Percentiles rank a stretch among this genome's conserved stretches.
These are phyloP conservation scores for Acleris cristana DNA, from an alignment of 2,888 invertebrate species.

Conservation along the genomic window DNA sequence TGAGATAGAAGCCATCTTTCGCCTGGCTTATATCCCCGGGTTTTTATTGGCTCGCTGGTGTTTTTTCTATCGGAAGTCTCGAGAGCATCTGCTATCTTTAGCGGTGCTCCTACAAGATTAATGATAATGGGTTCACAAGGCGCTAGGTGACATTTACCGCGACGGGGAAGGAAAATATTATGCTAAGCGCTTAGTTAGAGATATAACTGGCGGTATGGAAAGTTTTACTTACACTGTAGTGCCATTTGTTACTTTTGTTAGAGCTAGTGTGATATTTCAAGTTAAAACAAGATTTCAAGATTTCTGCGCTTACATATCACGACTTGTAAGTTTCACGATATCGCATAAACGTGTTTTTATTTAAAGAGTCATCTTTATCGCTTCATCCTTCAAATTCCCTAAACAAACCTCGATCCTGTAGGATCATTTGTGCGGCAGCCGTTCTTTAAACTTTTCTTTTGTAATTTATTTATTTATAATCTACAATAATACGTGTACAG, in stretches of 20 bases:
- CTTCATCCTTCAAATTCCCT: too few relatives aligned
- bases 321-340: too few relatives aligned
- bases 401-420: too few relatives aligned
- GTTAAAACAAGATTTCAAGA: too few relatives aligned
- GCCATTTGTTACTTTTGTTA: not conserved
- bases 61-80: constrained; percentile 67
- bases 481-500: too few relatives aligned
- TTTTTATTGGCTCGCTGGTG: constrained; percentile 56
- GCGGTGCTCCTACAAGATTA: constrained; percentile 67
- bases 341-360: too few relatives aligned
- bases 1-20: constrained; percentile 1
- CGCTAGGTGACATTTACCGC: constrained; percentile 63
- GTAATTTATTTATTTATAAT: too few relatives aligned
- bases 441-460: too few relatives aligned
- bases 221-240: constrained; percentile 33
- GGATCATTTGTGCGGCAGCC: too few relatives aligned
- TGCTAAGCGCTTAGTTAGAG: constrained; percentile 51
- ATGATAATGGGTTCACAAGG: constrained; percentile 73
- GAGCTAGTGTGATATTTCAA: not conserved
- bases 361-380: too few relatives aligned
- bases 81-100: constrained; percentile 67
- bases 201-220: constrained; percentile 43
- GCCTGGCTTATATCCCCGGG: constrained; percentile 26
- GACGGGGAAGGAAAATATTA: constrained; percentile 63
- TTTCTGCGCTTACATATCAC: too few relatives aligned